Evolutionary conservation across 2,797 vertebrate genomes (phyloP), one percentile per base, ranked within the genome.

Genomic region (Gymnothorax reevesii): DNA sequence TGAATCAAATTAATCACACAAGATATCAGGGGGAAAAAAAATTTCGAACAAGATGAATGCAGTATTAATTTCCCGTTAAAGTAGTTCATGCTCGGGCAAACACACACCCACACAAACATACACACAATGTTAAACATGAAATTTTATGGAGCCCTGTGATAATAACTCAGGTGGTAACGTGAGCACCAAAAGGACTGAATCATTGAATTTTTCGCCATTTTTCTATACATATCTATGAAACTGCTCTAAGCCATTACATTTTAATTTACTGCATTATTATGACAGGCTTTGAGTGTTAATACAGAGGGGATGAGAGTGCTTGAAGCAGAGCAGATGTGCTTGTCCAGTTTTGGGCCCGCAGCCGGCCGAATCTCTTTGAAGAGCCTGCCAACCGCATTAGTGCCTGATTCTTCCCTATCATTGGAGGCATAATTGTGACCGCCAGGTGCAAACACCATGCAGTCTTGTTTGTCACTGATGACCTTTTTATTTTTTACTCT

Each of bases 391-490:
- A 85, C 84, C 91, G 91, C 92, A 93, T 96, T 95, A 95, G 88
- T 92, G 93, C 91, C 90, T 90, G 92, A 88, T 92, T 92, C 92
- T 92, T 87, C 87, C 94, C 92, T 93, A 92, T 95, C 95, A 94
- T 92, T 91, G 90, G 89, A 42, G 87, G 92, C 92, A 93, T 95
- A 95, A 96, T 96, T 95, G 92, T 92, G 92, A 88, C 85, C 85
- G 92, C 93, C 95, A 96, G 95, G 95, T 96, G 95, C 93, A 95
- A 94, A 95, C 94, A 93, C 92, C 94, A 91, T 94, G 94, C 94
- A 94, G 95, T 95, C 93, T 91, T 95, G 93, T 96, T 94, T 95
- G 94, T 95, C 94, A 94, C 90, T 89, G 85, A 75, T 90, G 83
- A 88, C 90, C 33, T 10, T 71, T 93, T 95, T 93, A 92, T 91